Evolutionary conservation across 92 coral and sea anemone genomes (phyloP).

Genomic region (Epizoanthus stellaris): DNA sequence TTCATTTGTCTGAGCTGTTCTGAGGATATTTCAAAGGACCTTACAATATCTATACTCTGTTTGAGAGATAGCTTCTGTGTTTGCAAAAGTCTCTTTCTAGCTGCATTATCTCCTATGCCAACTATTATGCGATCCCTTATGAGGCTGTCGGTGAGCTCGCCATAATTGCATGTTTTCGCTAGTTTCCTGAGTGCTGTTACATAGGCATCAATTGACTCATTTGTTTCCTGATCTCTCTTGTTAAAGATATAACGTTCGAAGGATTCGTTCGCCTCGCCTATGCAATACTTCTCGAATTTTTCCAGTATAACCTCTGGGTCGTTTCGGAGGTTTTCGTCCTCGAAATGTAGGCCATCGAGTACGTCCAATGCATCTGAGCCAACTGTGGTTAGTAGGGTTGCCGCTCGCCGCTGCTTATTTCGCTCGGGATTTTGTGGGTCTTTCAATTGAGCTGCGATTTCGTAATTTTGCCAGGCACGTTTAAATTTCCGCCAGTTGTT

Average conservation of each 20-base stretch:
- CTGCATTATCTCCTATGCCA: slow-evolving; percentile 57
- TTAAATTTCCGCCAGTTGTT: slow-evolving; percentile 44
- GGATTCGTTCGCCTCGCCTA: slow-evolving; percentile 74
- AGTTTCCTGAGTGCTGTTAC: slow-evolving; percentile 68
- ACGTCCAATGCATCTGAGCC: slow-evolving; percentile 75
- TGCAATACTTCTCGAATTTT: slow-evolving; percentile 69
- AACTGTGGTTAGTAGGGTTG: slow-evolving; percentile 62
- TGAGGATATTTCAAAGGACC: slow-evolving; percentile 61
- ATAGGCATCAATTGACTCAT: slow-evolving; percentile 73
- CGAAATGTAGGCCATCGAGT: slow-evolving; percentile 65
- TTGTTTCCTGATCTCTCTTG: slow-evolving; percentile 69
- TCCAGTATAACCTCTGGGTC: slow-evolving; percentile 64
- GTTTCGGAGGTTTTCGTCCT: slow-evolving; percentile 44
- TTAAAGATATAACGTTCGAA: slow-evolving; percentile 71
- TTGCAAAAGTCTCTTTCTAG: slow-evolving; percentile 58
- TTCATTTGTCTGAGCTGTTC: slow-evolving; percentile 50
- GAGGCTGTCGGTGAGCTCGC: slow-evolving; percentile 59
- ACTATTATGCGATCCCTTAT: slow-evolving; percentile 59
- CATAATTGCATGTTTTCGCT: slow-evolving; percentile 76
- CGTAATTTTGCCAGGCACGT: slow-evolving; percentile 54
- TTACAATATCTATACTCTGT: slow-evolving; percentile 54
- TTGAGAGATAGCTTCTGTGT: slow-evolving; percentile 55
- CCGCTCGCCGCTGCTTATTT: slow-evolving; percentile 55
- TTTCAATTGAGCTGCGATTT: slow-evolving; percentile 39
- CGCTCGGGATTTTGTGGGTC: slow-evolving; percentile 23